phyloP scores from a whole-genome alignment of 1,140 invertebrate genomes.

The Danaus melanippus region DNA sequence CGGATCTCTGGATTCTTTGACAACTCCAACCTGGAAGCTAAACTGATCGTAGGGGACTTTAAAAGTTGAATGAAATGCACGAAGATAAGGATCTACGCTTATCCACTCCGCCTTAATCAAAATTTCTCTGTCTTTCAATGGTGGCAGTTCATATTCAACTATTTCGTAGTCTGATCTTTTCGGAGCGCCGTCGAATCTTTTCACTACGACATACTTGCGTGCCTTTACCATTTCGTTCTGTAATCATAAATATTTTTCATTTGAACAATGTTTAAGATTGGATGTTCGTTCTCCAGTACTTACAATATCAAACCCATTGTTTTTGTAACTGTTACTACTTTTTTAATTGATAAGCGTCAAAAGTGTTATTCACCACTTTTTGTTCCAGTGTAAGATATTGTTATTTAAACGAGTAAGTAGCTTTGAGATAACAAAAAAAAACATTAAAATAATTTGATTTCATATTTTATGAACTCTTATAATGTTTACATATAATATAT shows the following conservation, averaged over 20 bases:
- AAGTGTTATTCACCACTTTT: too few species aligned
- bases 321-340: too few species aligned
- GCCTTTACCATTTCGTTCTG: conserved; percentile 46
- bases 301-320: too few species aligned
- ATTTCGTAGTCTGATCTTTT: conserved; percentile 60
- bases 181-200: conserved; percentile 53
- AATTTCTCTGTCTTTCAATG: conserved; percentile 55
- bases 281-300: too few species aligned
- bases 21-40: conserved; percentile 53
- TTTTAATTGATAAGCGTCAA: too few species aligned
- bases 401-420: too few species aligned
- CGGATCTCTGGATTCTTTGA: conserved; percentile 38
- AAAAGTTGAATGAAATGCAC: conserved; percentile 30
- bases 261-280: background rate
- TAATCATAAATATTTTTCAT: conserved; percentile 4
- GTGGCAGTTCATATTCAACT: conserved; percentile 56
- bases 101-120: conserved; percentile 67
- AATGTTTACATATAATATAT: too few species aligned
- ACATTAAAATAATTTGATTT: too few species aligned
- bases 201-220: conserved; percentile 55
- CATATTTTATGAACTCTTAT: too few species aligned
- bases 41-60: conserved; percentile 54
- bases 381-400: too few species aligned
- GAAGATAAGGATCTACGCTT: conserved; percentile 72
- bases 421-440: too few species aligned